Conservation (phyloP, 2,113 vertebrate species). For the Lampris incognitus region DNA sequence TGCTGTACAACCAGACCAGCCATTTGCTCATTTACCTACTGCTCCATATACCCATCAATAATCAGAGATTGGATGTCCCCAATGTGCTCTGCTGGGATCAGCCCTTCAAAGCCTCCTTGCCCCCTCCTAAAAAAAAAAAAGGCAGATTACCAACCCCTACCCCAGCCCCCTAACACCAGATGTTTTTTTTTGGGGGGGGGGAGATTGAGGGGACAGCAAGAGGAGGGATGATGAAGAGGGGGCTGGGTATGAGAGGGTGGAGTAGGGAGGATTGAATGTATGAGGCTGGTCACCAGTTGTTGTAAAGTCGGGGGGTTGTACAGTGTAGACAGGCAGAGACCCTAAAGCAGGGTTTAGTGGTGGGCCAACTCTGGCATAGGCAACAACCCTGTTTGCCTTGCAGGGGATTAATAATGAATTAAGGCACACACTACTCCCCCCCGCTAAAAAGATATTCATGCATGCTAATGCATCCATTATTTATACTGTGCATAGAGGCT, state of each 20-base stretch:
- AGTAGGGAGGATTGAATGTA: not conserved
- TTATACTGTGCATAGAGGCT: constrained; percentile 79
- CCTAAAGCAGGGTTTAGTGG: constrained; percentile 73
- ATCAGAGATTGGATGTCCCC: constrained; percentile 33
- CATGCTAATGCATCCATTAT: constrained; percentile 87
- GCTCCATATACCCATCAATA: constrained; percentile 2
- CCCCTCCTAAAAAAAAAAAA: constrained; percentile 22
- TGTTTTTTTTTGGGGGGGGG: constrained; percentile 49
- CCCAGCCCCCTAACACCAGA: constrained; percentile 35
- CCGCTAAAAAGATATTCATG: constrained; percentile 82
- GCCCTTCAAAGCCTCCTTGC: not conserved
- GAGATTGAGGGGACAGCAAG: constrained; percentile 40
- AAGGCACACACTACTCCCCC: constrained; percentile 72
- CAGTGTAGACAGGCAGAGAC: constrained; percentile 37
- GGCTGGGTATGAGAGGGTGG: constrained; percentile 14
- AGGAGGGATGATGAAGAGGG: constrained; percentile 49
- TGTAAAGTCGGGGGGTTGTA: constrained; percentile 27
- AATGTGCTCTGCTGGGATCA: constrained; percentile 8
- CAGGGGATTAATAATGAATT: constrained; percentile 87
- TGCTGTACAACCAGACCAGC: constrained; percentile 3
- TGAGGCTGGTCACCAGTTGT: constrained; percentile 49
- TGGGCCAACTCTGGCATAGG: constrained; percentile 54
- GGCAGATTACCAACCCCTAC: constrained; percentile 56
- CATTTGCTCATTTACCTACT: constrained; percentile 17
- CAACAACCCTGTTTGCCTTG: constrained; percentile 71